A percentile compares a stretch with the other conserved stretches of the same genome.
phyloP scores from a whole-genome alignment of 1,140 invertebrate genomes.

The Spodoptera frugiperda region DNA sequence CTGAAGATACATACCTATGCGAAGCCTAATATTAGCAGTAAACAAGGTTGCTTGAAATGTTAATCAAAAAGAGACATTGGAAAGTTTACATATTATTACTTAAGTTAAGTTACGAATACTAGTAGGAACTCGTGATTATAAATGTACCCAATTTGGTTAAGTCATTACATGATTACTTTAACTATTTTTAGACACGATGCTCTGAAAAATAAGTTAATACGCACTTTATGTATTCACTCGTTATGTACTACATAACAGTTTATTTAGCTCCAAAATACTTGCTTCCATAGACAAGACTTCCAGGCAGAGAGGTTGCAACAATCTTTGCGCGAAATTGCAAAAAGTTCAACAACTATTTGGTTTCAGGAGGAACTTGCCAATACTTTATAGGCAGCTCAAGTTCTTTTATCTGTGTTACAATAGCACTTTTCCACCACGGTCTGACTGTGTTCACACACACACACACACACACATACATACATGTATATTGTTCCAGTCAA shows the following conservation, averaged over 20 bases:
- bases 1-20: not conserved
- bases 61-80: not conserved
- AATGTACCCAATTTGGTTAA: too few relatives aligned
- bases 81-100: too few relatives aligned
- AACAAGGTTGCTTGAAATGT: not conserved
- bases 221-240: too few relatives aligned
- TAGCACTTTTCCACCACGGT: not conserved
- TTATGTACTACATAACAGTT: too few relatives aligned
- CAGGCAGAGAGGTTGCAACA: not conserved
- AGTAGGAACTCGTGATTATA: not conserved
- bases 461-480: constrained; percentile 5
- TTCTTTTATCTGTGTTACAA: constrained; percentile 6
- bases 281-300: not conserved
- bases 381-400: constrained; percentile 20
- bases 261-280: too few relatives aligned
- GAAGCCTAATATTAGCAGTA: not conserved
- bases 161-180: too few relatives aligned
- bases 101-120: too few relatives aligned
- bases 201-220: too few relatives aligned
- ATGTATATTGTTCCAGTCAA: constrained; percentile 36
- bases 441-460: constrained; percentile 2
- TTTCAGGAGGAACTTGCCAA: constrained; percentile 17
- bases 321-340: constrained; percentile 14
- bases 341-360: constrained; percentile 18
- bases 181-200: too few relatives aligned